These are phyloP conservation scores for Buceros bicornis DNA, from an alignment of 2,797 vertebrate genomes.

Conservation along the genomic window DNA sequence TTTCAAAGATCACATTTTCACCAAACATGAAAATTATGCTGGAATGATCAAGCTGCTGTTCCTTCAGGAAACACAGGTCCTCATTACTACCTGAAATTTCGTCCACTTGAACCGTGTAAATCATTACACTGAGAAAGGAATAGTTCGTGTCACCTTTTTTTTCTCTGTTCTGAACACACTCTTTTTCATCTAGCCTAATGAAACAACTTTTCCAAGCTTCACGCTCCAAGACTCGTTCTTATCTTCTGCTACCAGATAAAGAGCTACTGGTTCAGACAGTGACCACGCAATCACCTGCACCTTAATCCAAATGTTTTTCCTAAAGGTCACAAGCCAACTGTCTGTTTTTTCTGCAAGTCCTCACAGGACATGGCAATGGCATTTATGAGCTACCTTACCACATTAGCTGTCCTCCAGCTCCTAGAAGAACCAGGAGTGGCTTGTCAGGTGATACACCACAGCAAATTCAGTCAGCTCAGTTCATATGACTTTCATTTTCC, in stretches of 20 bases:
- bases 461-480: neutral
- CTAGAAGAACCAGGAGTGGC: neutral
- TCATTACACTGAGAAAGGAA: neutral
- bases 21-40: neutral
- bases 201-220: neutral
- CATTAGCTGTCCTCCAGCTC: neutral
- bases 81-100: neutral
- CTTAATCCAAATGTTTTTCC: slow-evolving; percentile 55
- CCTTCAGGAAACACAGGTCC: neutral
- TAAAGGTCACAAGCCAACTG: slow-evolving; percentile 26
- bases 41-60: neutral
- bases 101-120: neutral
- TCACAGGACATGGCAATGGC: neutral
- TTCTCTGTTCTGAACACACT: neutral
- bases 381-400: neutral
- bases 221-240: slow-evolving; percentile 10
- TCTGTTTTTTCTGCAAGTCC: slow-evolving; percentile 38
- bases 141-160: neutral
- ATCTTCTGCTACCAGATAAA: slow-evolving; percentile 54
- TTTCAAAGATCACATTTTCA: neutral
- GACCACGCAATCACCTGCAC: neutral
- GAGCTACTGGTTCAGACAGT: slow-evolving; percentile 44
- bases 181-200: neutral
- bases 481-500: slow-evolving; percentile 21
- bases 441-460: neutral